phyloP scores from a whole-genome alignment of 2,797 vertebrate species.

The Cacajao melanocephalus region DNA sequence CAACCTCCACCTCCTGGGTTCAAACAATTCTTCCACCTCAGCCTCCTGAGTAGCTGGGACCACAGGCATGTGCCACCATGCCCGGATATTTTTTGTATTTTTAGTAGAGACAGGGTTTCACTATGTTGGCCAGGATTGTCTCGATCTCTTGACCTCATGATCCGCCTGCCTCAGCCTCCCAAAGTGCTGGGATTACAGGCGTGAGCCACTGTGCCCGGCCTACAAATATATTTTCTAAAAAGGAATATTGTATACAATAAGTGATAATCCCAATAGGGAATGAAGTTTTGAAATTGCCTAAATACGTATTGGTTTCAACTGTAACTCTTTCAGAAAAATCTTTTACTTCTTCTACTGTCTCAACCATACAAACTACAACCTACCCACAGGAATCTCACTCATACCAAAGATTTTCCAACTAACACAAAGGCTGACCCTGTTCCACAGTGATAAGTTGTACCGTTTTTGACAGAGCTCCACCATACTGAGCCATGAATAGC shows the following conservation, averaged over 20 bases:
- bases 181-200: no score
- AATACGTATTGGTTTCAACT: neutral
- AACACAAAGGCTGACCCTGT: neutral
- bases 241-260: neutral
- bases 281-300: neutral
- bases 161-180: no score
- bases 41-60: no score
- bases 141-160: no score
- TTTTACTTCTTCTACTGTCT: neutral
- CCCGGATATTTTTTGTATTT: no score
- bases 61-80: no score
- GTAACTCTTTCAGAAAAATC: neutral
- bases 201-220: no score
- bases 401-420: neutral
- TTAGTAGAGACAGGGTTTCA: no score
- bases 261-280: neutral
- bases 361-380: neutral
- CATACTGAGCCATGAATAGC: neutral
- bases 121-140: no score
- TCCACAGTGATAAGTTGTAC: neutral
- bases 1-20: no score
- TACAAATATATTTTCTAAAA: slow-evolving; percentile 21
- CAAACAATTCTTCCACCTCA: no score
- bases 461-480: neutral
- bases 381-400: neutral